Evolutionary conservation across 2,888 invertebrate genomes (phyloP).

Genomic region (Incurvaria masculella): DNA sequence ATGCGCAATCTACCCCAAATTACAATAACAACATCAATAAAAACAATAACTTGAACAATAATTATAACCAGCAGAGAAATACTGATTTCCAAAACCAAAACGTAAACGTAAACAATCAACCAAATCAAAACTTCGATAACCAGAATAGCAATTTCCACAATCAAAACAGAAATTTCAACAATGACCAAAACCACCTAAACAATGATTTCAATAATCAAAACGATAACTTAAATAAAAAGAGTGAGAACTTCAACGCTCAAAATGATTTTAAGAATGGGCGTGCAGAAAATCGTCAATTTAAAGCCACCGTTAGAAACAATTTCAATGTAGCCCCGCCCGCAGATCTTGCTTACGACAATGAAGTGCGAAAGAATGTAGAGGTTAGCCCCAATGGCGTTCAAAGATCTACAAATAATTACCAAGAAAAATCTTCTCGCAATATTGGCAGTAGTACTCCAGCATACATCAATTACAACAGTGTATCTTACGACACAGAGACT

Average conservation of each 20-base stretch:
- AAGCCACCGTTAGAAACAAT: conserved; percentile 35
- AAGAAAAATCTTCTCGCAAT: conserved; percentile 26
- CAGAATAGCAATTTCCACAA: conserved; percentile 19
- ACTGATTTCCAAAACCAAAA: background rate
- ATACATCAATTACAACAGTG: conserved; percentile 40
- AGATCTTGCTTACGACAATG: conserved; percentile 31
- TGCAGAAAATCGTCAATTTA: conserved; percentile 29
- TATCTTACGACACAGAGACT: conserved; percentile 43
- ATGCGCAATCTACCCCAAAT: conserved; percentile 38
- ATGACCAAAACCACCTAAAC: conserved; percentile 3
- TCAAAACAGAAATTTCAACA: conserved; percentile 27
- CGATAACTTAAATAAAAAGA: conserved; percentile 9
- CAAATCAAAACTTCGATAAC: conserved; percentile 25
- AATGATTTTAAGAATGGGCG: conserved; percentile 23
- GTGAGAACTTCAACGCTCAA: background rate
- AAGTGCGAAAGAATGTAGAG: conserved; percentile 26
- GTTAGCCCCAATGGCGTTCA: conserved; percentile 12
- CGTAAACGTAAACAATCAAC: conserved; percentile 21
- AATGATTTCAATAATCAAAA: conserved; percentile 1
- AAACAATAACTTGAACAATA: conserved; percentile 15
- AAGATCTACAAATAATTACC: conserved; percentile 26
- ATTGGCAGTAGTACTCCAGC: conserved; percentile 30
- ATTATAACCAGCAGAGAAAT: background rate
- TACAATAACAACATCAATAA: conserved; percentile 29
- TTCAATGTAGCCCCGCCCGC: conserved; percentile 28